Percentiles rank a stretch among this genome's conserved stretches.
These are phyloP conservation scores for Uropetala carovei DNA, from an alignment of 2,888 invertebrate species.

Conservation along the genomic window DNA sequence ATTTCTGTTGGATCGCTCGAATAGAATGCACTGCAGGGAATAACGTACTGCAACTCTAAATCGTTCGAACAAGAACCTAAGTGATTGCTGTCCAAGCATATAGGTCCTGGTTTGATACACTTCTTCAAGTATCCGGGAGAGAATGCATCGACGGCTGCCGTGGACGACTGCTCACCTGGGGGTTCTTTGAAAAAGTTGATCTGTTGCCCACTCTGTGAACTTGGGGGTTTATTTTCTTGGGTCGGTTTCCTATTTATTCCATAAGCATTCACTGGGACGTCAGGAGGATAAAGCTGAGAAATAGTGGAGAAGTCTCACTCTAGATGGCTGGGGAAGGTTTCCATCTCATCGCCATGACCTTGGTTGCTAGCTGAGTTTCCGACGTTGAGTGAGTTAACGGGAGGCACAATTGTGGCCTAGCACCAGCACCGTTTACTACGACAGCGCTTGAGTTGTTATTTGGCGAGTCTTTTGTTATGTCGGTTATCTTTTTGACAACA, in stretches of 20 bases:
- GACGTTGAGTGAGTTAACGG: neutral
- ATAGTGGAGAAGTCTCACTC: slow-evolving; percentile 48
- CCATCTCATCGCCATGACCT: neutral
- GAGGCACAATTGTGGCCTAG: neutral
- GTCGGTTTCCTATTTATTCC: neutral
- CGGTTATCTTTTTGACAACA: slow-evolving; percentile 11
- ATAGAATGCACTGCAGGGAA: slow-evolving; percentile 42
- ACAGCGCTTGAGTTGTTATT: neutral
- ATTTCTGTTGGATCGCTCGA: neutral
- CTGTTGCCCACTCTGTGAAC: too few species aligned
- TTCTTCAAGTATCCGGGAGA: neutral
- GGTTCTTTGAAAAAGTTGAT: neutral
- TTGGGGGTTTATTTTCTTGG: too few species aligned
- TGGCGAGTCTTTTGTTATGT: neutral
- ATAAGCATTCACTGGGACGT: neutral
- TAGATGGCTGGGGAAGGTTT: neutral
- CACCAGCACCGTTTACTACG: neutral
- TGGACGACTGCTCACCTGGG: neutral
- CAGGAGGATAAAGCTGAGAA: slow-evolving; percentile 47
- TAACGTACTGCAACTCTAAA: slow-evolving; percentile 24
- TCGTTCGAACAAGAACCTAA: slow-evolving; percentile 42
- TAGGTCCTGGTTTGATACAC: slow-evolving; percentile 18
- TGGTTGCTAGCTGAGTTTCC: neutral
- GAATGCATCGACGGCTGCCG: neutral
- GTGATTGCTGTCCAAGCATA: slow-evolving; percentile 40